Percentiles rank a stretch among this genome's conserved stretches.
phyloP scores from a whole-genome alignment of 2,113 vertebrate genomes.

The Odocoileus hemionus region DNA sequence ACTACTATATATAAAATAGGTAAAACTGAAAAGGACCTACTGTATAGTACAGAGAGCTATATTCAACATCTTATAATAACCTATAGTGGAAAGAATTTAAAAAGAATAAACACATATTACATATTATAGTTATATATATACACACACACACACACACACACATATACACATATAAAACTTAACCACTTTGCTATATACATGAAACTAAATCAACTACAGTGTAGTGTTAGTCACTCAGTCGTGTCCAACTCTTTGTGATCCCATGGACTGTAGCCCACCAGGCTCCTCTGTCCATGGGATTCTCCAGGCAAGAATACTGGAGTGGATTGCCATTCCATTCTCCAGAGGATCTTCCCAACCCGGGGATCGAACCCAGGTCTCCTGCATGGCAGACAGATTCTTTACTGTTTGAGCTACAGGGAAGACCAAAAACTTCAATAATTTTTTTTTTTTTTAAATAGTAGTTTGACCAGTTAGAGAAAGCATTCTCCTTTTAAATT shows the following conservation, averaged over 20 bases:
- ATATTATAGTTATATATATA: not conserved
- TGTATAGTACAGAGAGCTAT: not conserved
- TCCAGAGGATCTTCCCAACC: not conserved
- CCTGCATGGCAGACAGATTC: not conserved
- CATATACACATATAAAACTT: not conserved
- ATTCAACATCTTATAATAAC: not conserved
- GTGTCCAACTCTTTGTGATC: not conserved
- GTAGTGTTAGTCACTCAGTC: not conserved
- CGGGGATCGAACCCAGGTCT: not conserved
- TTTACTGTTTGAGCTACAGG: not conserved
- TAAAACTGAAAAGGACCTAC: not conserved
- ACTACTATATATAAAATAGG: not conserved
- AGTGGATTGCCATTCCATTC: not conserved
- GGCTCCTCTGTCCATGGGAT: not conserved
- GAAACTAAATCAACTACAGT: not conserved
- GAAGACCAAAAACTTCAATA: not conserved
- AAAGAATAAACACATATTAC: not conserved
- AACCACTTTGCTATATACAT: not conserved
- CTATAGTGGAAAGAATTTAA: not conserved
- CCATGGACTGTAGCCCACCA: not conserved
- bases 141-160: not conserved
- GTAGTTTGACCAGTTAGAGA: not conserved
- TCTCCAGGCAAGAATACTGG: not conserved
- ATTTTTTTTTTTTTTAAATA: not conserved
- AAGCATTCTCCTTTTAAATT: not conserved